phyloP scores from a whole-genome alignment of 2,888 invertebrate species.

The Labia minor region DNA sequence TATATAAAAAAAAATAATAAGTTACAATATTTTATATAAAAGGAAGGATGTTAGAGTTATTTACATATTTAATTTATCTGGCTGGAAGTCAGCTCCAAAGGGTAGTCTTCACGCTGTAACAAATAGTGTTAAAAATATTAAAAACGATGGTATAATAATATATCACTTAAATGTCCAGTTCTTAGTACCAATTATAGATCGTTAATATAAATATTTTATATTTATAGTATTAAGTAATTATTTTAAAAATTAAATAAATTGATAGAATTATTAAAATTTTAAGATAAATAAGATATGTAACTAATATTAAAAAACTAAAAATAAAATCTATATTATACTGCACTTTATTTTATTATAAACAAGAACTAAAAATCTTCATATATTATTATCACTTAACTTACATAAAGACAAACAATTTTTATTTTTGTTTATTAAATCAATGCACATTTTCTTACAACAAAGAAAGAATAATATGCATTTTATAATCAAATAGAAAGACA shows the following conservation, averaged over 20 bases:
- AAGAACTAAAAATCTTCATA: too few species aligned
- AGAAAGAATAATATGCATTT: too few species aligned
- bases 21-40: not conserved
- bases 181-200: not conserved
- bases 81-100: slow-evolving; percentile 25
- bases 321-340: too few species aligned
- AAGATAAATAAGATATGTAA: not conserved
- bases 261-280: not conserved
- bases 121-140: not conserved
- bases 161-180: not conserved
- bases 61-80: not conserved
- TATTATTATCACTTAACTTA: too few species aligned
- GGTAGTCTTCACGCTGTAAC: slow-evolving; percentile 22
- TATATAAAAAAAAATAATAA: not conserved
- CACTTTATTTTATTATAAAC: too few species aligned
- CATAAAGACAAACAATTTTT: too few species aligned
- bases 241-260: not conserved
- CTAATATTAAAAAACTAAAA: too few species aligned
- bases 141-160: not conserved
- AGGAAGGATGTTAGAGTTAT: not conserved
- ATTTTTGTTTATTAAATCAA: too few species aligned
- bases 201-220: not conserved
- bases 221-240: not conserved
- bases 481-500: too few species aligned
- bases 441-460: too few species aligned